A percentile compares a stretch with the other conserved stretches of the same genome.
Conservation (phyloP, 2,113 vertebrate genomes). For the Neotoma lepida region DNA sequence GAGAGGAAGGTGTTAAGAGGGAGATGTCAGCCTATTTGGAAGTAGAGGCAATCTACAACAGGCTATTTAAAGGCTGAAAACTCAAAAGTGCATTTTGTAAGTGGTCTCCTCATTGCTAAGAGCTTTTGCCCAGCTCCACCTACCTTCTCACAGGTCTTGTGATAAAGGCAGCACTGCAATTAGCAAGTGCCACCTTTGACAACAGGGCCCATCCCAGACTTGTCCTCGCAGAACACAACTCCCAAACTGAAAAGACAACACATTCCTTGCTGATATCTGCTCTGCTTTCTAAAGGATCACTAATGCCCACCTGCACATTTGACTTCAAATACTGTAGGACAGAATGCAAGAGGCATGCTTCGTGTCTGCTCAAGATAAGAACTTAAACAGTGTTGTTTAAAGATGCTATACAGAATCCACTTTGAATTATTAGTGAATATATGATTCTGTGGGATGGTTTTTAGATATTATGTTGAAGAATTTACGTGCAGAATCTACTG, state of each 20-base stretch:
- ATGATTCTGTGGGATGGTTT: constrained; percentile 1
- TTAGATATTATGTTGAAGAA: constrained; percentile 28
- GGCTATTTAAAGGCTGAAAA: not conserved
- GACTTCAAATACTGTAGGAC: not conserved
- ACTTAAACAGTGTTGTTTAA: not conserved
- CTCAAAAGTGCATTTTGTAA: not conserved
- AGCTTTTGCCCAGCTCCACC: not conserved
- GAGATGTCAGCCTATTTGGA: not conserved
- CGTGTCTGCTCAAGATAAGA: not conserved
- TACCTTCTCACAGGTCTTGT: not conserved
- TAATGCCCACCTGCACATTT: not conserved
- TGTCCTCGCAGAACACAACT: not conserved
- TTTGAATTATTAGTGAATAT: constrained; percentile 15
- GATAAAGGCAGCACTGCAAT: not conserved
- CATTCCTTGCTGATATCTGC: not conserved
- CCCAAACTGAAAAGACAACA: not conserved
- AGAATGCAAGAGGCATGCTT: not conserved
- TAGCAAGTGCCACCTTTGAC: rapidly evolving
- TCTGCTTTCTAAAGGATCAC: not conserved
- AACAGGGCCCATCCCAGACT: not conserved
- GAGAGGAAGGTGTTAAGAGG: not conserved
- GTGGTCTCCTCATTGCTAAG: not conserved
- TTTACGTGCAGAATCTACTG: not conserved
- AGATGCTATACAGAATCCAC: not conserved
- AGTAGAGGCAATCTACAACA: not conserved